Evolutionary conservation across 2,113 vertebrate genomes (phyloP), one percentile per base, ranked within the genome.

Genomic region (Cynoglossus semilaevis): DNA sequence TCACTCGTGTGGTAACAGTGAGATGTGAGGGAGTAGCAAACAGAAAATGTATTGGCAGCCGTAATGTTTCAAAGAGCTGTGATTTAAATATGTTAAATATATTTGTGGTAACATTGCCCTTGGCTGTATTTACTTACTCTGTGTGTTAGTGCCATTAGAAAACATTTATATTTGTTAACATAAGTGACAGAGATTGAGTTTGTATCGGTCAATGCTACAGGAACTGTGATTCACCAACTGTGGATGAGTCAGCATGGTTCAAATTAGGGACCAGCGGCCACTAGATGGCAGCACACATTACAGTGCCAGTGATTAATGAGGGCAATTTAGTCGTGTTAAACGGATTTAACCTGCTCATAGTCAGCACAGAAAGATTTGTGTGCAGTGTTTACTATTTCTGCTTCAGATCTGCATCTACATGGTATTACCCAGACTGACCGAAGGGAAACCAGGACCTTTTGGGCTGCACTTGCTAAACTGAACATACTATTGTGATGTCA

Each of bases 241-340:
- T 46, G 9, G 16, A 51, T 67, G 52, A 71, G 56, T 71, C 59
- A 70, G 44, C 43, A 34, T 15, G 4, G 22, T 29, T 29, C 22
- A 4, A 4, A 29, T 29, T 29, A 29, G 22, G 22, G 22, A 29
- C 3, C 22, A 6, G 6, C 1, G 6, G 16, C 67, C 74, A 71
- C 74, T 63, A 82, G 79, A 63, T 70, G 74, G 81, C 18, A 15
- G 17, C 62, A 44, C 10, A 12, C 9, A 12, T 12, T 13, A 14
- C 10, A 12, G 9, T 4, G 15, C 42, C 18, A 45, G 42, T 48
- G 35, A 51, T 37, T 41, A 10, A 65, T 58, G 38, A 52, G 9
- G 45, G 59, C 37, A 49, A 41, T 62, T 8, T 52, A 48, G 38
- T 15, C 57, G 35, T 4, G 17, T 34, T 35, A 41, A 37, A 6